Base-by-base conservation (phyloP, 1,140 invertebrate species). In the Lepidostoma basale region DNA sequence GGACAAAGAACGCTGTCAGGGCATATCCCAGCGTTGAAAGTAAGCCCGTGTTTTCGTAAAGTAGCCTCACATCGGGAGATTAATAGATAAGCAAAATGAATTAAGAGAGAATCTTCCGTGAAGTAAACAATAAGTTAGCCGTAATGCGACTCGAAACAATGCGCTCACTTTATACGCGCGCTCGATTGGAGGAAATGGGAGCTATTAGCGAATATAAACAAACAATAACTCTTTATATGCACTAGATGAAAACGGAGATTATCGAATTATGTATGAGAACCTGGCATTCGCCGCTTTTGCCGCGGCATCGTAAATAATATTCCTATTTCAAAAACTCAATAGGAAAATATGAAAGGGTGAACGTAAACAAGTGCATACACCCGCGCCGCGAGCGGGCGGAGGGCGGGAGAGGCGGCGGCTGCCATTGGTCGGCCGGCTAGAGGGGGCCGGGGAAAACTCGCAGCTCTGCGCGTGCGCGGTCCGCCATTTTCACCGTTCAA, bases 1-100 rank as follows among this genome's bases (percentile, higher is more conserved):
- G 62, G 65, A 71, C 69, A 71, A 71, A 71, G 69, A 71, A 33
- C 40, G 22, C 39, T 44, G 56, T 25, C 40, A 30, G 23, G 14
- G 18, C 14, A 25, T 18, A 39, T 64, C 62, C 62, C 62, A 64
- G 25, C 62, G 40, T 40, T 30, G 60, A 36, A 52, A 54, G 45
- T 54, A 36, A 58, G 16, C 54, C 52, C 33, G 54, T 36, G 47
- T 58, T 36, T 56, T 36, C 28, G 33, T 36, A 28, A 52, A 25
- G 58, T 44, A 44, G 36, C 58, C 39, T 14, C 58, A 26, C 45
- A 25, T 39, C 20, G 16, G 12, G 45, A 44, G 62, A 64, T 64
- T 44, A 40, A 54, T 64, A 64, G 62, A 64, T 64, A 64, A 64
- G 30, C 54, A 36, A 62, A 62, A 28, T 62, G 60, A 62, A 62